Evolutionary conservation across 1,140 invertebrate species (phyloP), one percentile per base, ranked within the genome.

Genomic region (Drosophila novamexicana): DNA sequence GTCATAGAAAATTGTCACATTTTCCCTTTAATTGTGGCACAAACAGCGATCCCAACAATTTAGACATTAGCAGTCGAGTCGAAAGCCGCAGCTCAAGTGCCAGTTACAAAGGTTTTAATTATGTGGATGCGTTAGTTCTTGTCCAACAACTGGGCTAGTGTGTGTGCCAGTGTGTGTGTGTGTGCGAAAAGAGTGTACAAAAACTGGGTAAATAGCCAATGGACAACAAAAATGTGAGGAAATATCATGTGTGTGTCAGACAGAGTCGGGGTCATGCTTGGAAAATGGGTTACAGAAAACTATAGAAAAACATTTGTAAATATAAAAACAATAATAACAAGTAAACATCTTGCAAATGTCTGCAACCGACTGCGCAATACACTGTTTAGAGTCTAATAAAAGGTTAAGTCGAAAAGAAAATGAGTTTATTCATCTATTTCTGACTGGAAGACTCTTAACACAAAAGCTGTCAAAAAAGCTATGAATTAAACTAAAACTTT

Each of bases 1-100:
- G 81, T 61, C 81, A 80, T 34, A 83, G 42, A 68, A 77, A 77
- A 81, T 59, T 81, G 79, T 56, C 70, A 70, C 40, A 29, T 29
- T 64, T 65, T 64, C 53, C 42, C 57, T 59, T 72, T 84, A 84
- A 84, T 84, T 84, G 68, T 61, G 42, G 62, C 40, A 74, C 71
- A 79, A 76, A 83, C 81, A 65, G 58, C 39, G 37, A 66, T 62
- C 34, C 53, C 61, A 49, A 59, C 72, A 78, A 75, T 75, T 78
- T 72, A 63, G 72, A 70, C 54, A 75, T 66, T 59, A 61, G 57
- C 34, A 44, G 50, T 39, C 14, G 14, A n/a, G 18, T 40, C n/a
- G 10, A 39, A 29, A 57, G 50, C 32, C 39, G 47, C 34, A 37
- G 50, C 16, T 44, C 59, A 64, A 62, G 57, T 54, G 49, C 40